phyloP scores from a whole-genome alignment of 2,888 invertebrate species.

The Eledone cirrhosa region DNA sequence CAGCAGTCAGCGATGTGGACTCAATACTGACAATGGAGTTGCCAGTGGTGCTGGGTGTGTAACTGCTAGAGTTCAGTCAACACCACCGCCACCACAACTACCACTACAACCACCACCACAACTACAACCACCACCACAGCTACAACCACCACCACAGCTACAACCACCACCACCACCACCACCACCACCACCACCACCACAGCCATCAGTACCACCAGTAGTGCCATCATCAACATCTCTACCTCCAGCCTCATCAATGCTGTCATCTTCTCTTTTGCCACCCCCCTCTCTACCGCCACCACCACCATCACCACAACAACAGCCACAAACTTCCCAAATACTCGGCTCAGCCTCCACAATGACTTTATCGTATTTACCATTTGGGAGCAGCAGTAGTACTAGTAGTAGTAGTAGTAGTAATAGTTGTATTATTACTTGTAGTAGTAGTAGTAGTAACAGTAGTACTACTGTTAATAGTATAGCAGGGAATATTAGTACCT shows the following conservation, averaged over 20 bases:
- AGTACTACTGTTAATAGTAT: background rate
- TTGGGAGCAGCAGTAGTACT: background rate
- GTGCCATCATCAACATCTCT: no score
- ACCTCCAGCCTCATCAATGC: no score
- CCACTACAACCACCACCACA: background rate
- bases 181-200: background rate
- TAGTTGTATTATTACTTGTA: constrained; percentile 3
- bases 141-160: background rate
- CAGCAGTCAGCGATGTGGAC: background rate
- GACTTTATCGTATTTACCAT: background rate
- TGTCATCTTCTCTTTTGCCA: no score
- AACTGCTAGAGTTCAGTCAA: background rate
- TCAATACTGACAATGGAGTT: background rate
- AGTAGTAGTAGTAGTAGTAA: constrained; percentile 4
- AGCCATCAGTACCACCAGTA: no score
- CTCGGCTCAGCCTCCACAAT: background rate
- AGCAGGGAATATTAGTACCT: background rate
- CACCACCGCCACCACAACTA: background rate
- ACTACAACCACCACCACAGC: constrained; percentile 10
- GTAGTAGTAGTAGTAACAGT: background rate
- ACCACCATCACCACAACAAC: no score
- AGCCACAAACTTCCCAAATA: no score
- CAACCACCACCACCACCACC: background rate
- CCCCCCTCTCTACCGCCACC: no score
- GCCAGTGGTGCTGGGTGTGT: background rate